These are phyloP conservation scores for Drosophila affinis DNA, from an alignment of 2,888 invertebrate genomes.

Conservation along the genomic window DNA sequence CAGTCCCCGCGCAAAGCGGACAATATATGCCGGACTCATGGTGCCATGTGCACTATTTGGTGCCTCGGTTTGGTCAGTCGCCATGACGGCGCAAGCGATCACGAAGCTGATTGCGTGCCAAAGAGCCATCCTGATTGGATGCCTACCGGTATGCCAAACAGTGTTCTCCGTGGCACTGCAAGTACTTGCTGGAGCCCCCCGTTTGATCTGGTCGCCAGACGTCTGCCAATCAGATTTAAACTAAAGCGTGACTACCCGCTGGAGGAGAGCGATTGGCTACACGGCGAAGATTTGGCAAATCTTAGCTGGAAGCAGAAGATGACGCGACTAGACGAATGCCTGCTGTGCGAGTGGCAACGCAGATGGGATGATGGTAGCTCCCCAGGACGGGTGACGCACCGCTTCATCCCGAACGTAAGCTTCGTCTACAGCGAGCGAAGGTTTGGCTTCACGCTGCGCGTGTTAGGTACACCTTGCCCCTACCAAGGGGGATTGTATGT, in stretches of 20 bases:
- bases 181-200: constrained; percentile 25
- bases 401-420: constrained; percentile 16
- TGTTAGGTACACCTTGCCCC: too few relatives aligned
- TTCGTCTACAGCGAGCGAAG: constrained; percentile 5
- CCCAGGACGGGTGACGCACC: constrained; percentile 5
- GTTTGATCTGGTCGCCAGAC: constrained; percentile 20
- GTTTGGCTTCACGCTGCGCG: too few relatives aligned
- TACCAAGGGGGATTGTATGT: too few relatives aligned
- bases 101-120: constrained; percentile 13
- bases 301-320: constrained; percentile 8
- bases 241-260: constrained; percentile 12
- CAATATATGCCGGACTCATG: too few relatives aligned
- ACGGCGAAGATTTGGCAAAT: constrained; percentile 1
- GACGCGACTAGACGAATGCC: constrained; percentile 4
- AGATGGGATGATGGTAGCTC: constrained; percentile 1
- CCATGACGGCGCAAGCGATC: too few relatives aligned
- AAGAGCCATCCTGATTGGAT: constrained; percentile 3
- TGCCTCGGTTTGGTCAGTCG: too few relatives aligned
- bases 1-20: too few relatives aligned
- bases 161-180: constrained; percentile 24
- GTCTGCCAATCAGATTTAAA: neutral
- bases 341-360: constrained; percentile 7
- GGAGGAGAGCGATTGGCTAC: constrained; percentile 11
- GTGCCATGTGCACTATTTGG: too few relatives aligned
- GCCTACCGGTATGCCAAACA: neutral